Evolutionary conservation across 2,797 vertebrate genomes (phyloP), one percentile per base, ranked within the genome.

Genomic region (Salmo trutta): DNA sequence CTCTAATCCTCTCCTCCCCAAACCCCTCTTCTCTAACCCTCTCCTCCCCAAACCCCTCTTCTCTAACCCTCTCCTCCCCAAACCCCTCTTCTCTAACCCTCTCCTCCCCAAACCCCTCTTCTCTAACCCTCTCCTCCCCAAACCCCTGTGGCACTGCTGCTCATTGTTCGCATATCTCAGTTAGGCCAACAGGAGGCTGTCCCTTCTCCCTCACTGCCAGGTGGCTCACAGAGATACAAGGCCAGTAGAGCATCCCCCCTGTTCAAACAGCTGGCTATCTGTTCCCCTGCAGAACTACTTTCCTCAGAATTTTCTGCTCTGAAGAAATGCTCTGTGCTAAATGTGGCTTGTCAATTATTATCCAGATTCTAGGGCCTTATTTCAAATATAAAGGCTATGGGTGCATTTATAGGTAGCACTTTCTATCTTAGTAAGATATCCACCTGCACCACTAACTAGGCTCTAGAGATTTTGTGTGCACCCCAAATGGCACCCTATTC

Each of bases 381-480:
- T 3, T 47, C 10, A 2, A 47, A 47, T 47, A 47, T 47, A 47
- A 14, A 47, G 6, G 41, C 41, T 47, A 5, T 36, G 36, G 36
- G 36, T 36, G 36, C 36, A 36, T 6, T 36, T 36, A 7, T 36
- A 36, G 36, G 36, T 1, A 36, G 54, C 54, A 19, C 4, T 56
- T 56, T 33, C 33, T 56, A 59, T 59, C 16, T 56, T 59, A 21
- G 17, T 59, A 19, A 24, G 14, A 72, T 79, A 66, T 83, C 83
- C 64, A 51, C 16, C 29, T 27, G 65, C 33, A 71, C 65, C 69
- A 73, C 51, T 77, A 8, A 67, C 41, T 47, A 47, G 12, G 36
- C n/a, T 85, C 64, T 74, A 66, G 54, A 62, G 77, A 41, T 75
- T 77, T 17, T 76, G 36, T 52, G 8, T 54, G 24, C 5, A 47